Evolutionary conservation across 2,113 vertebrate genomes (phyloP).

Genomic region (Lates calcarifer): DNA sequence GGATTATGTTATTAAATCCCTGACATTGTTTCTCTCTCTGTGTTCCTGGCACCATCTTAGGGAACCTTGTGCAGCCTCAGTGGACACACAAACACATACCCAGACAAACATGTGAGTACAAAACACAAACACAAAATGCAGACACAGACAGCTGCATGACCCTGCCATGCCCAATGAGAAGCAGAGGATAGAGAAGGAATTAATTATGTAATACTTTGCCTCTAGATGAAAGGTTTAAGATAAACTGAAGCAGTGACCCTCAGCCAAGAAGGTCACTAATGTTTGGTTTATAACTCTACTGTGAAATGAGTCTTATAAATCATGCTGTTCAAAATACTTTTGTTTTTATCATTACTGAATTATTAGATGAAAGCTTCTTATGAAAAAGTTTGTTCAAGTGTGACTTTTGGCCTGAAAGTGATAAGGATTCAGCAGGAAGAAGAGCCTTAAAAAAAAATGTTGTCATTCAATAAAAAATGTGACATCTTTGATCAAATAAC

Average conservation of each 20-base stretch:
- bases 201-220: conserved; percentile 60
- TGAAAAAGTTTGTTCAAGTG: background rate
- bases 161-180: conserved; percentile 32
- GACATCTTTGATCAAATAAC: background rate
- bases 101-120: conserved; percentile 18
- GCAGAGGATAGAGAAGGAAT: conserved; percentile 39
- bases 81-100: conserved; percentile 22
- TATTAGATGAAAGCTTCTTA: background rate
- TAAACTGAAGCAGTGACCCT: conserved; percentile 45
- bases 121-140: conserved; percentile 37
- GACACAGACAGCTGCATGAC: conserved; percentile 51
- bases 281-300: conserved; percentile 7
- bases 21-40: conserved; percentile 46
- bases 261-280: conserved; percentile 34
- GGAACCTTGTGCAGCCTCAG: conserved; percentile 39
- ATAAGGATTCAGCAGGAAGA: background rate
- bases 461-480: background rate
- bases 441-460: background rate
- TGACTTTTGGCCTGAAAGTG: background rate
- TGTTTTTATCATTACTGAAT: background rate
- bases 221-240: conserved; percentile 33
- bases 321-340: background rate
- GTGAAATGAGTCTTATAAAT: conserved; percentile 13
- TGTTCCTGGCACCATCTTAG: conserved; percentile 49
- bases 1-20: conserved; percentile 72